Base-by-base conservation (phyloP, 2,797 vertebrate species). In the Hippocampus kuda region DNA sequence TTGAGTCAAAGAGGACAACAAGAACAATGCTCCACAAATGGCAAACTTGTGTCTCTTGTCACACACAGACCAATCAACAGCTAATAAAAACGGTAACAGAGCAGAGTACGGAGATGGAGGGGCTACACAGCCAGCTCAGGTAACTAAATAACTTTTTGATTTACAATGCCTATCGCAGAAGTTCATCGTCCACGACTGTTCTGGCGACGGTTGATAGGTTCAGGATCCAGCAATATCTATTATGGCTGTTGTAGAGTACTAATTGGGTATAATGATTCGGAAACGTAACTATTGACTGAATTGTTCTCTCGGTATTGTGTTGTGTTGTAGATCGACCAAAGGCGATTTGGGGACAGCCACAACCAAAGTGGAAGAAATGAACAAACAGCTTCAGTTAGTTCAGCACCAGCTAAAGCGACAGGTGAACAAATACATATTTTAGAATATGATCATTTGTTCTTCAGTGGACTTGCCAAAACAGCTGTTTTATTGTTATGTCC, bases 51-150 rank as follows among this genome's bases (percentile, higher is more conserved):
- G 82, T 87, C 61, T 87, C 78, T 24, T 91, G 88, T 84, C 83
- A 90, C 75, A 87, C 84, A 2, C 92, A 99, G 97, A 91, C 85
- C 60, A 96, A 94, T 83, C 92, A 95, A 73, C 91, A 96, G 69
- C 90, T 98, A 70, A 82, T 96, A 84, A 91, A 92, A 87, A 91
- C 91, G 0, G 74, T 98, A 79, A 90, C 89, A 10, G 93, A 95
- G 59, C 95, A 97, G 88, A 91, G 85, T 73, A 73, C 66, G 0
- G 93, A 96, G 83, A 89, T 95, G 60, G 91, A 97, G 80, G 85
- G 92, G 69, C 90, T 94, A 16, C 93, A 80, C 65, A 85, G 84
- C 71, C 91, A 97, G 77, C 89, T 94, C 81, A 94, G 96, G 97
- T 99, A 91, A 80, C 56, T 3, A 41, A 41, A 20, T 34, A 30